These are phyloP conservation scores for Cryptosula pallasiana DNA, from an alignment of 2,888 invertebrate genomes.

Conservation along the genomic window DNA sequence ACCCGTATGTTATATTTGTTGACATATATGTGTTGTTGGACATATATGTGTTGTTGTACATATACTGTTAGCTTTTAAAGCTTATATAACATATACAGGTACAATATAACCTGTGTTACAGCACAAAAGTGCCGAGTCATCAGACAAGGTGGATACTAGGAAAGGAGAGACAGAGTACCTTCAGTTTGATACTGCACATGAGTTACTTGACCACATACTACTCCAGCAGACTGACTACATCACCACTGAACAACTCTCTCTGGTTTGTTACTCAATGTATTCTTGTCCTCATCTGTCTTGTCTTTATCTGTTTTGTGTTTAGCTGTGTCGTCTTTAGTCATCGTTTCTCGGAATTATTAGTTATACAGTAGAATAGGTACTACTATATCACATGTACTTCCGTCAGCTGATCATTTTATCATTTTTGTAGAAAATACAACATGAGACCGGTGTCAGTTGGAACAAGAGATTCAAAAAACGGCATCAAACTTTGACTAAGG, in stretches of 20 bases:
- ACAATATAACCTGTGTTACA: not conserved
- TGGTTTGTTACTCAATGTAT: conserved; percentile 6
- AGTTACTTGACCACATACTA: not conserved
- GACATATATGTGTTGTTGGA: not conserved
- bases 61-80: not conserved
- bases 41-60: not conserved
- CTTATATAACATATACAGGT: not conserved
- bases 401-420: no score
- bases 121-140: not conserved
- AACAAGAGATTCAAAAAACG: conserved; percentile 49
- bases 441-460: conserved; percentile 50
- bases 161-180: not conserved
- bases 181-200: not conserved
- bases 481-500: conserved; percentile 48
- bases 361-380: no score
- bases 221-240: not conserved
- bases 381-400: no score
- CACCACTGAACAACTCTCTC: not conserved
- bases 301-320: no score
- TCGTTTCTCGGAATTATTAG: no score
- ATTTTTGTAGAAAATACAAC: conserved; percentile 43
- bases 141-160: not conserved
- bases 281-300: conserved; percentile 16
- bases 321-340: no score
- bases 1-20: conserved; percentile 40